Evolutionary conservation across 2,888 invertebrate species (phyloP), one percentile per base, ranked within the genome.

Genomic region (Micropterix aruncella): DNA sequence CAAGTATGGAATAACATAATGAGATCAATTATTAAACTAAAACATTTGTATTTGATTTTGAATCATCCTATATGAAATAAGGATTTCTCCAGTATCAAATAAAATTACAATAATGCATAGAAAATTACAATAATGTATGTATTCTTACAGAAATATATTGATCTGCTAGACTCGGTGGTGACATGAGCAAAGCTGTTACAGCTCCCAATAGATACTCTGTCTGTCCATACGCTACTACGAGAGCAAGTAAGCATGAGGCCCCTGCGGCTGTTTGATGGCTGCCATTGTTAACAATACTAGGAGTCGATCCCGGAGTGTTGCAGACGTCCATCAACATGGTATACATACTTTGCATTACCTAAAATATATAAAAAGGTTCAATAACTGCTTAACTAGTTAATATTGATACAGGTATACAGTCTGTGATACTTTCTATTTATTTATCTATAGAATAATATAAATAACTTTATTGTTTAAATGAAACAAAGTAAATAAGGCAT

Each of bases 141-240:
- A n/a, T n/a, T 49, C 53, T 58, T 61, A 84, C 85, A 70, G 84
- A 80, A 51, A 94, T 81, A 58, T 82, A 78, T 67, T 91, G 91
- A 43, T 81, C 73, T 2, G 87, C 81, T 16, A 91, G 66, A 41
- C 78, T 73, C 52, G 83, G 72, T 0, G 87, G 79, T 44, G 88
- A 87, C 86, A 93, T 93, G 38, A 92, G 74, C 50, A 95, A 73
- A 18, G 91, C 86, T 2, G 90, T 83, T 36, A 90, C 79, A 3
- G 95, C 91, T 54, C 83, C 81, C 3, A 96, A 72, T 54, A 91
- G 80, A 57, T 91, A 84, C 47, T 92, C 92, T 7, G 94, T 90
- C 60, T 94, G 90, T 3, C 96, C 97, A 44, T 89, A 74, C 1
- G 95, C 94, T 41, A 96, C 88, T 12, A 92, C 90, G 47, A 97